Conservation (phyloP, 1,140 invertebrate genomes). For the Elysia chlorotica region DNA sequence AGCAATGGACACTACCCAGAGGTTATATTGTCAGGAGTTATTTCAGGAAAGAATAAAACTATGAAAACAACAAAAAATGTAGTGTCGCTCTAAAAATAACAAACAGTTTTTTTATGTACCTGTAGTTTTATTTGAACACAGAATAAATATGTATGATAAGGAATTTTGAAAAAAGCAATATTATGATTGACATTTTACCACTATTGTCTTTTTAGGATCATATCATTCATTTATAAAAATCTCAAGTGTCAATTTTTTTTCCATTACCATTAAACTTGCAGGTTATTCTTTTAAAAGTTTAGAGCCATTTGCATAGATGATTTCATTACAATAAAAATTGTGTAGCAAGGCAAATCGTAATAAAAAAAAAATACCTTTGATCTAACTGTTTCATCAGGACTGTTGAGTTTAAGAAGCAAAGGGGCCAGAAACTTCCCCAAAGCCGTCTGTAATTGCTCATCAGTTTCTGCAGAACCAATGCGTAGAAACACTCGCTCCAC, state of each 20-base stretch:
- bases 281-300: no score
- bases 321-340: no score
- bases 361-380: slow-evolving; percentile 70
- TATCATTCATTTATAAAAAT: neutral
- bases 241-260: neutral
- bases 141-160: neutral
- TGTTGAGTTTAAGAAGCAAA: slow-evolving; percentile 86
- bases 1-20: neutral
- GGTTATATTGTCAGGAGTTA: neutral
- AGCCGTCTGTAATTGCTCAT: slow-evolving; percentile 83
- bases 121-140: neutral
- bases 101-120: neutral
- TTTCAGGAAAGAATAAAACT: neutral
- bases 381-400: slow-evolving; percentile 80
- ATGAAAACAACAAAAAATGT: neutral
- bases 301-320: no score
- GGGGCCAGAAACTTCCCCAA: slow-evolving; percentile 85
- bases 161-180: no score
- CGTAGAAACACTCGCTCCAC: slow-evolving; percentile 87
- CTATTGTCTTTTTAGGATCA: neutral
- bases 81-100: neutral
- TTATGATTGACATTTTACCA: neutral
- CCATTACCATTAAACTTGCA: neutral
- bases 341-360: no score
- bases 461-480: slow-evolving; percentile 83